phyloP scores from a whole-genome alignment of 2,797 vertebrate genomes.

The Novumbra hubbsi region DNA sequence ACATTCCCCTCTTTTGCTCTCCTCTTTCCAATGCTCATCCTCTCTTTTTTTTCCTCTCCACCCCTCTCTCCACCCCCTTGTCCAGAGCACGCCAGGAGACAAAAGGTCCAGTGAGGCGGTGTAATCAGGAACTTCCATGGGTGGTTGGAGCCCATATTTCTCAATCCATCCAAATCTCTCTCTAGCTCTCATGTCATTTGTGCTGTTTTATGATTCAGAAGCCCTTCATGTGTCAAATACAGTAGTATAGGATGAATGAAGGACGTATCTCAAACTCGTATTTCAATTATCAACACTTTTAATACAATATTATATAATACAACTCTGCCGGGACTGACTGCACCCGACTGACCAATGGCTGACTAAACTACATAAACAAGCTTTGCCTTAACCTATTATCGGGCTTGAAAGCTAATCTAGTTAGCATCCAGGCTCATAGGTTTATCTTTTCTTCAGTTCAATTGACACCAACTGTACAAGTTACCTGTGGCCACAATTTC shows the following conservation, averaged over 20 bases:
- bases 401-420: slow-evolving; percentile 49
- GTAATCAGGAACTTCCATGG: slow-evolving; percentile 81
- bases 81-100: slow-evolving; percentile 75
- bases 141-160: slow-evolving; percentile 75
- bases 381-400: slow-evolving; percentile 59
- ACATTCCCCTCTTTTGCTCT: slow-evolving; percentile 58
- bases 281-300: neutral
- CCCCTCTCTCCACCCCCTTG: slow-evolving; percentile 70
- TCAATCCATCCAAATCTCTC: slow-evolving; percentile 49
- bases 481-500: neutral
- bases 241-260: slow-evolving; percentile 26
- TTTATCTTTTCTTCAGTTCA: neutral
- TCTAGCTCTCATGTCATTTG: slow-evolving; percentile 60
- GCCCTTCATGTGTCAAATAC: slow-evolving; percentile 42
- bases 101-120: slow-evolving; percentile 81
- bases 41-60: slow-evolving; percentile 67
- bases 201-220: slow-evolving; percentile 67
- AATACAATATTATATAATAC: slow-evolving; percentile 1
- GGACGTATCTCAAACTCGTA: neutral
- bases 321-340: neutral
- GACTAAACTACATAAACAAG: slow-evolving; percentile 67
- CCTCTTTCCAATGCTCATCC: slow-evolving; percentile 57
- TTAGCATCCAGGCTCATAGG: neutral
- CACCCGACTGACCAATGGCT: neutral
- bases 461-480: neutral